Evolutionary conservation across 2,888 invertebrate species (phyloP), one percentile per base, ranked within the genome.

Genomic region (Pollenia labialis): DNA sequence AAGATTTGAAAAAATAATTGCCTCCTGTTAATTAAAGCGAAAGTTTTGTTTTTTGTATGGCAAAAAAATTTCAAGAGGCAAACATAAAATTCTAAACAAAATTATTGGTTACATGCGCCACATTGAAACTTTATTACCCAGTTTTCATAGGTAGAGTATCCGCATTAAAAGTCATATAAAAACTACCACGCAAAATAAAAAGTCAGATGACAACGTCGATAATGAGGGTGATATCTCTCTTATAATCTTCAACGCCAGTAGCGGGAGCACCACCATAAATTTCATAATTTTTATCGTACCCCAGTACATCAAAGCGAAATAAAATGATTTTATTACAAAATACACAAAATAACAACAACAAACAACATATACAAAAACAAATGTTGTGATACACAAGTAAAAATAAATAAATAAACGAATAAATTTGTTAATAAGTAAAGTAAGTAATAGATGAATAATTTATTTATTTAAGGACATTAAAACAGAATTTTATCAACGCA

Each of bases 391-490:
- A 66, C 23, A 32, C 4, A 32, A 18, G 6, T 23, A 46, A 23
- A 32, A 32, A 32, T 32, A 32, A 32, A 18, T 71, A 32, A 32
- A 32, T 32, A 32, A 32, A 18, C 56, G 6, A 32, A 32, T 32
- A 6, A 32, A 46, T 62, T 50, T 75, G 40, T 18, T 40, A 52
- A 62, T 50, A 75, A 42, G 52, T 62, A 74, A 48, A 74, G 58
- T 46, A 60, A n/a, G 56, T 32, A 60, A 66, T 16, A 42, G n/a
- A 77, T 58, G 42, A 77, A 77, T 77, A 58, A 68, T 58, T 56
- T 77, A 68, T 77, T 68, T 68, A 40, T 46, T 58, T 68, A 48
- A 58, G 58, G 58, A 42, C 40, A 50, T 60, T 60, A 69, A 44
- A 48, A 14, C 18, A 48, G 69, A 79, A 58, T 50, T 58, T 40